Percentiles rank a stretch among this genome's conserved stretches.
Conservation (phyloP, 2,797 vertebrate species). For the Poliocrania exsul region DNA sequence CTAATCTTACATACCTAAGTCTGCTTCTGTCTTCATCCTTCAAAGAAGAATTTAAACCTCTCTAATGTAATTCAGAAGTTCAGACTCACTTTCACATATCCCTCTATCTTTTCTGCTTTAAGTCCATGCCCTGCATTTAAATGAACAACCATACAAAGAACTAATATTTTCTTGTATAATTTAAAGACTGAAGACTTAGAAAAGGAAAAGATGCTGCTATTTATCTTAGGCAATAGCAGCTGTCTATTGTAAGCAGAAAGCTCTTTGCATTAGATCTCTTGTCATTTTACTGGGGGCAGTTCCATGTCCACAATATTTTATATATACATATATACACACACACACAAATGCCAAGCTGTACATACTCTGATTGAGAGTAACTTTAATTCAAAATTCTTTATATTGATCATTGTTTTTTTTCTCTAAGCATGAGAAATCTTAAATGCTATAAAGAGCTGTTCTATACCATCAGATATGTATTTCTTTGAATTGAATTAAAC, state of each 20-base stretch:
- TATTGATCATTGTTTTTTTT: not conserved
- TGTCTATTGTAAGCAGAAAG: not conserved
- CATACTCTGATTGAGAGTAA: not conserved
- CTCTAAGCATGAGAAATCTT: not conserved
- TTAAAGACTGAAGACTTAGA: slow-evolving; percentile 17
- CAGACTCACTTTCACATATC: slow-evolving; percentile 49
- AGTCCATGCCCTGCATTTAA: slow-evolving; percentile 54
- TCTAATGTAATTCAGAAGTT: slow-evolving; percentile 62
- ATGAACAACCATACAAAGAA: slow-evolving; percentile 49
- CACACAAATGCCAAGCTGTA: not conserved
- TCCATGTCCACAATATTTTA: not conserved
- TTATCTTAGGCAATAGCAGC: not conserved
- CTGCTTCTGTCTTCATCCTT: slow-evolving; percentile 50
- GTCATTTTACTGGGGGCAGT: not conserved
- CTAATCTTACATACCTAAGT: slow-evolving; percentile 59
- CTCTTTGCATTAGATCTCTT: not conserved
- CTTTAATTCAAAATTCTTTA: not conserved
- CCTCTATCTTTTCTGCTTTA: slow-evolving; percentile 32
- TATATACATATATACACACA: no score
- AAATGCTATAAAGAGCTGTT: not conserved
- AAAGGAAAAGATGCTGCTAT: not conserved
- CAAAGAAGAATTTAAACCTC: slow-evolving; percentile 58
- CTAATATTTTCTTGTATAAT: slow-evolving; percentile 33
- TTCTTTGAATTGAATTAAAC: not conserved
- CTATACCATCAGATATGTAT: not conserved